A percentile compares a stretch with the other conserved stretches of the same genome.
Conservation (phyloP, 2,888 invertebrate genomes). For the Chalcis sispes region DNA sequence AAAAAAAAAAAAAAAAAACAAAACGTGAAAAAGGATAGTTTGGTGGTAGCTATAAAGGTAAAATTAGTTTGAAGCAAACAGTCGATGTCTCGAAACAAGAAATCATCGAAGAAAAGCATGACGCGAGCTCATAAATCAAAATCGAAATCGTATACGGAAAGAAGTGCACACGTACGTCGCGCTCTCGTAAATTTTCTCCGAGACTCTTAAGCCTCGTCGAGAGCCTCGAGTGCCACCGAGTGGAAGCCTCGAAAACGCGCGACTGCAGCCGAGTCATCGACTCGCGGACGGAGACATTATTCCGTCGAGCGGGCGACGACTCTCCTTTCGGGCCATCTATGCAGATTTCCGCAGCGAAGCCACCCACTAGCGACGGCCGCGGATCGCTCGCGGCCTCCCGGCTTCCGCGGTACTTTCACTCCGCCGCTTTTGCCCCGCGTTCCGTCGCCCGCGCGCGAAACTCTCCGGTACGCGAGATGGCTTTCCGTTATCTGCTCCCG, state of each 20-base stretch:
- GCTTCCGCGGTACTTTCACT: conserved; percentile 62
- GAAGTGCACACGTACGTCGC: background rate
- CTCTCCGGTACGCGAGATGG: background rate
- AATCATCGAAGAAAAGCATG: conserved; percentile 17
- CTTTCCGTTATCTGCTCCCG: conserved; percentile 3
- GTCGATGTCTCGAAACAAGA: conserved; percentile 12
- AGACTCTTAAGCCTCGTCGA: too few relatives aligned
- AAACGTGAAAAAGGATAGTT: too few relatives aligned
- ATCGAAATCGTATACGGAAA: conserved; percentile 18
- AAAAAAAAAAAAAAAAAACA: background rate
- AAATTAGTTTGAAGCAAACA: conserved; percentile 21
- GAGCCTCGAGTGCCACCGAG: too few relatives aligned
- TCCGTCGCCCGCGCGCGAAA: too few relatives aligned
- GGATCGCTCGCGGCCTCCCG: conserved; percentile 30
- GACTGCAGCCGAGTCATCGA: conserved; percentile 14
- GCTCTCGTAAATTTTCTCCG: too few relatives aligned
- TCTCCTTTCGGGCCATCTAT: conserved; percentile 62
- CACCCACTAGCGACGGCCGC: conserved; percentile 24
- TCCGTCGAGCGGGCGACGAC: conserved; percentile 46
- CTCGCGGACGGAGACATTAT: conserved; percentile 51
- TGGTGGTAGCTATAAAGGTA: background rate
- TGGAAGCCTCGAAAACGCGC: background rate
- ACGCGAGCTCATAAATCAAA: conserved; percentile 42
- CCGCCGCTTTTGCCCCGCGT: too few relatives aligned
- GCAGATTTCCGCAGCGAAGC: conserved; percentile 63